Evolutionary conservation across 2,797 vertebrate genomes (phyloP).

Genomic region (Clarias fuscus): DNA sequence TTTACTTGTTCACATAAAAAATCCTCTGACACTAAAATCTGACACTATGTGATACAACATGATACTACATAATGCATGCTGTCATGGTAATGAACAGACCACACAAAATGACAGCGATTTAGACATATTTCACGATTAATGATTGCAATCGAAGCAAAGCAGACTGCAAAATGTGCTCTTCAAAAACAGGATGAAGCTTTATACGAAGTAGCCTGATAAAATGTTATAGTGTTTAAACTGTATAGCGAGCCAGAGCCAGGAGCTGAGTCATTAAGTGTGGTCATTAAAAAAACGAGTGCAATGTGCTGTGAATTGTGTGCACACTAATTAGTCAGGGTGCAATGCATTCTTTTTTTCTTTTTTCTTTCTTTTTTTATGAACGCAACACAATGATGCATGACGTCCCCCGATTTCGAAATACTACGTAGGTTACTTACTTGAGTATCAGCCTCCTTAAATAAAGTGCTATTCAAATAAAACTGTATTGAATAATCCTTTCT

Average conservation of each 20-base stretch:
- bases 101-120: neutral
- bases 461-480: neutral
- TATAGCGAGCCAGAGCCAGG: neutral
- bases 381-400: neutral
- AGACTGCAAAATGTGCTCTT: neutral
- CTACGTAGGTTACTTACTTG: neutral
- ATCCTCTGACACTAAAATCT: neutral
- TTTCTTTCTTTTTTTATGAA: neutral
- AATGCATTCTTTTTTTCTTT: neutral
- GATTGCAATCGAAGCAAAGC: neutral
- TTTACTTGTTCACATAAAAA: neutral
- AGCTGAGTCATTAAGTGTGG: neutral
- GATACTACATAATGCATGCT: neutral
- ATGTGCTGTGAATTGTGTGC: constrained; percentile 7
- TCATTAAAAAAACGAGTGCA: constrained; percentile 3
- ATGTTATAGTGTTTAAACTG: neutral
- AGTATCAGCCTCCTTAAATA: neutral
- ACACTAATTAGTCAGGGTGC: constrained; percentile 7
- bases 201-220: neutral
- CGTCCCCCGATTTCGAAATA: neutral
- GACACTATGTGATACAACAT: neutral
- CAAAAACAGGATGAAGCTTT: neutral
- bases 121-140: neutral
- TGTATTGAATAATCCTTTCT: neutral
- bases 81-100: neutral